Evolutionary conservation across 1,140 invertebrate species (phyloP).

Genomic region (Tetraneura akinire): DNA sequence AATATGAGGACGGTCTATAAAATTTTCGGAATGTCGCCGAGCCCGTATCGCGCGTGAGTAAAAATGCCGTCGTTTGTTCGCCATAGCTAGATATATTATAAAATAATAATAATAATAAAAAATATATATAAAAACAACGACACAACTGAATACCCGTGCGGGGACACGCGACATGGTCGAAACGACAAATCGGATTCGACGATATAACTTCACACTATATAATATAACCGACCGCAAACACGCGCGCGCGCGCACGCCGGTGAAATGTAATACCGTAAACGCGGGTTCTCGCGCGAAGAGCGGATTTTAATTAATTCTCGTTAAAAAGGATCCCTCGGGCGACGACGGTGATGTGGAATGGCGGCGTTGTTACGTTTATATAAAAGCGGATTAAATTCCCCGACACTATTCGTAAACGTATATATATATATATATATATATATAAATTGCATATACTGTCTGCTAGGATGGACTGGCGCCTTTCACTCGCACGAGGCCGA

Average conservation of each 20-base stretch:
- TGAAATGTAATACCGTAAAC: conserved; percentile 26
- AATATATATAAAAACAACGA: conserved; percentile 24
- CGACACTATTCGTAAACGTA: too few species aligned
- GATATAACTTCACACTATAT: conserved; percentile 20
- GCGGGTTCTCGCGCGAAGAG: not conserved
- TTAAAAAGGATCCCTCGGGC: conserved; percentile 27
- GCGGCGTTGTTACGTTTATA: conserved; percentile 46
- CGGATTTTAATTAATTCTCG: conserved; percentile 48
- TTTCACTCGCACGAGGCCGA: conserved; percentile 41
- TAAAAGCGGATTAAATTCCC: conserved; percentile 50
- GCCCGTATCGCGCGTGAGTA: conserved; percentile 18
- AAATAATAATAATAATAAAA: conserved; percentile 39
- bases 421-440: too few species aligned
- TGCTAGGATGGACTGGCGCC: conserved; percentile 32
- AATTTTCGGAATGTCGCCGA: conserved; percentile 27
- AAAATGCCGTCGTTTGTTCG: conserved; percentile 22
- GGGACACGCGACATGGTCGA: not conserved
- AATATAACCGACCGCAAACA: not conserved
- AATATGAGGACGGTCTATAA: not conserved
- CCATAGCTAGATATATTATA: too few species aligned
- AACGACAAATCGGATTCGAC: not conserved
- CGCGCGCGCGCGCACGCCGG: not conserved
- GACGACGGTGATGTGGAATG: not conserved
- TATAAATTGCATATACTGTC: too few species aligned
- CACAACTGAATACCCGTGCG: not conserved